phyloP scores from a whole-genome alignment of 2,113 vertebrate species.

The Hippocampus comes region DNA sequence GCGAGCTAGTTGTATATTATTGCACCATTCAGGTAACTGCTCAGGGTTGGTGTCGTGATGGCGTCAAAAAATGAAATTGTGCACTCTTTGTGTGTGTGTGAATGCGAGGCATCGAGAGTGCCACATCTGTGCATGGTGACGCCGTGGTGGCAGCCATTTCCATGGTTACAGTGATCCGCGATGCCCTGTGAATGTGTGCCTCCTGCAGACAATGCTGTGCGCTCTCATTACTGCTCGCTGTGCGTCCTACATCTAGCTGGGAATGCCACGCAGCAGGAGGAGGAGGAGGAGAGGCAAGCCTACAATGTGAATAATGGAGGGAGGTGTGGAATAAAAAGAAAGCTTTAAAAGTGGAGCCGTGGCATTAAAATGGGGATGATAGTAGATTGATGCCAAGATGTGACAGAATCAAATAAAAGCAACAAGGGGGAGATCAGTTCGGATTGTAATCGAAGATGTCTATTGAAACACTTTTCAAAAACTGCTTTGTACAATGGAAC shows the following conservation, averaged over 20 bases:
- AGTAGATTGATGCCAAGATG: conserved; percentile 20
- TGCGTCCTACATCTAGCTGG: conserved; percentile 64
- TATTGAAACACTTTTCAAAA: neutral
- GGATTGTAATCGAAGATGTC: neutral
- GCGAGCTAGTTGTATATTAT: neutral
- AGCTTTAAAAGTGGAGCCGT: conserved; percentile 28
- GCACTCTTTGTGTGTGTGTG: conserved; percentile 1
- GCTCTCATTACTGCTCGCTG: conserved; percentile 72
- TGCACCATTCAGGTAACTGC: neutral
- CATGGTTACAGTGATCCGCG: conserved; percentile 72
- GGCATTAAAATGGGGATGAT: neutral
- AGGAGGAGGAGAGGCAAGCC: neutral
- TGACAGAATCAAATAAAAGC: conserved; percentile 5
- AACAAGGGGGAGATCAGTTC: neutral
- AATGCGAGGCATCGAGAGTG: conserved; percentile 19
- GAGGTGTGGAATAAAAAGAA: neutral
- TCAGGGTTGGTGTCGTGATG: conserved; percentile 2
- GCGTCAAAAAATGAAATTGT: conserved; percentile 9
- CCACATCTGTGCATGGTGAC: conserved; percentile 19
- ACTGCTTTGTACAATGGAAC: neutral
- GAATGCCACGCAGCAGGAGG: neutral
- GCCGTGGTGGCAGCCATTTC: conserved; percentile 55
- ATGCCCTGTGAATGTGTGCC: conserved; percentile 65
- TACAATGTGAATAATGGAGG: conserved; percentile 7
- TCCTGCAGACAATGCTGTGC: conserved; percentile 63